Base-by-base conservation (phyloP, 2,797 vertebrate genomes). In the Cryptoprocta ferox region DNA sequence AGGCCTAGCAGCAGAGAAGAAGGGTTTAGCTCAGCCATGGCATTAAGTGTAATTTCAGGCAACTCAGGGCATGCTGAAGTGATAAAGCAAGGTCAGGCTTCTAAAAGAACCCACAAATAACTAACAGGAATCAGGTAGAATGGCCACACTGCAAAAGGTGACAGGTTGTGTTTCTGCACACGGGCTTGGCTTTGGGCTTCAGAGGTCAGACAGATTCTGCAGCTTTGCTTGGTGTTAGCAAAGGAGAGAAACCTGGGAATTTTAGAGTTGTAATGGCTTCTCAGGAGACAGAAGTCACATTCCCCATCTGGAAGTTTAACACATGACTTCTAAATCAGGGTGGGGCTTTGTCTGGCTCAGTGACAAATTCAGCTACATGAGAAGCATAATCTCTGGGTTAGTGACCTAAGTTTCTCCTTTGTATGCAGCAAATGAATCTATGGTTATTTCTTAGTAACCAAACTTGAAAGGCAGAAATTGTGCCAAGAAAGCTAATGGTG, bases 321-420 rank as follows among this genome's bases (percentile, higher is more conserved):
- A 73, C 35, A 39, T 30, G 83, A 85, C 56, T 96, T 97, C 65
- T 66, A 83, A 96, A 84, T 56, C 73, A 80, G 89, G 65, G 76
- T 66, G 30, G 88, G n/a, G 63, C 68, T 59, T 59, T 73, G 87
- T 79, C 16, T 39, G 53, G 73, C 75, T 78, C 45, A 66, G 75
- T 11, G 56, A 96, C 32, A 97, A 92, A 76, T 30, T 63, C 70
- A 81, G 53, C 83, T 11, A 35, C 30, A 61, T 1, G 56, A 84
- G 63, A 80, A 2, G 53, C 63, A 68, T 3, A 37, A 45, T 83
- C 50, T 96, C 79, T 19, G 73, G 70, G 28, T 45, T 71, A 91
- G 71, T 53, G 92, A 86, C 48, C 19, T 30, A 50, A 80, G 70
- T 73, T 89, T 91, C 83, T 89, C 65, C 37, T 89, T 24, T 39